Base-by-base conservation (phyloP, 2,113 vertebrate species). In the Larimichthys crocea region DNA sequence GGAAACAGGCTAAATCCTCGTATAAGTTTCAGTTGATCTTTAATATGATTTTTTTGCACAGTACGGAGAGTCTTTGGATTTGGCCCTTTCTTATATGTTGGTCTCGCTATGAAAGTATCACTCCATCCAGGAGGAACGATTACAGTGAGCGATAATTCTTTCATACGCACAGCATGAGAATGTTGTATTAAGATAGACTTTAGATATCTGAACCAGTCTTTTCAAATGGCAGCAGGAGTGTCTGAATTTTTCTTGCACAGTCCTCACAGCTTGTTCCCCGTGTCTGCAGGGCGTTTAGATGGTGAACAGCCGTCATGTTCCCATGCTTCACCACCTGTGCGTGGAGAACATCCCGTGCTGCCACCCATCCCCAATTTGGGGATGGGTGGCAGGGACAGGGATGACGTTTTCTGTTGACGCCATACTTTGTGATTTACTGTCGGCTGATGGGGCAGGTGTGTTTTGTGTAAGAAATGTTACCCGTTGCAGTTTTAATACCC, bases 281-380 rank as follows among this genome's bases (percentile, higher is more conserved):
- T 40, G 53, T 66, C 11, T 14, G 35, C 59, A 53, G 55, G 42
- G 42, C 55, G 22, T 50, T 29, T 22, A 29, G 76, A 72, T 48
- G 59, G 63, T 48, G 75, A 79, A 16, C 53, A 73, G 55, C 62
- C 31, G 7, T 71, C 77, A 57, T 70, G 78, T 79, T 73, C 63
- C 57, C 81, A 67, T 26, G 78, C 68, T 49, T 76, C 48, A 29
- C 67, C 50, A 50, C 76, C 29, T 20, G 52, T 60, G 57, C 10
- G 4, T 59, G 19, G 35, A 56, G 42, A 57, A 80, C 40, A 70
- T 79, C 53, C 81, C 46, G 35, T 52, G 56, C 75, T 64, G 55
- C 73, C 68, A 24, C 76, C 69, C 56, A 42, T 80, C 56, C 56
- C 62, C 71, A 61, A 70, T 71, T 76, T 35, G 15, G 49, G 29